Evolutionary conservation across 2,888 invertebrate genomes (phyloP).

Genomic region (Aromia moschata): DNA sequence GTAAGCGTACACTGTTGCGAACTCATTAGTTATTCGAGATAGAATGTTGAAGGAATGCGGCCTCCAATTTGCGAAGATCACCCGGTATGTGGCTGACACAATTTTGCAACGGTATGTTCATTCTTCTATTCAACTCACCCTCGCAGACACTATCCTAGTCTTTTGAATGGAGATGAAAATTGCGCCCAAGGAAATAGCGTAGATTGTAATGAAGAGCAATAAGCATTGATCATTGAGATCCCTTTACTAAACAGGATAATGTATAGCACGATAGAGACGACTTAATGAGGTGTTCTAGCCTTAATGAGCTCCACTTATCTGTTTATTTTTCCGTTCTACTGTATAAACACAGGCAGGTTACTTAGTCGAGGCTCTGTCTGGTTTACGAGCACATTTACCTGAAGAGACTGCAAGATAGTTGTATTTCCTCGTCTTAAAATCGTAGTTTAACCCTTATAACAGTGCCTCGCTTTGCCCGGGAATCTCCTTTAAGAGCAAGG

Average conservation of each 20-base stretch:
- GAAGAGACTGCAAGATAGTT: neutral
- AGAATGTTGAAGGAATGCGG: neutral
- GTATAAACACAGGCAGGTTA: neutral
- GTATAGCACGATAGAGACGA: constrained; percentile 27
- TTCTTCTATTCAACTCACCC: constrained; percentile 17
- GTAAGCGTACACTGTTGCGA: neutral
- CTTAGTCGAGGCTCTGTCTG: neutral
- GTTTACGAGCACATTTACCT: neutral
- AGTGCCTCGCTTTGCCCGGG: no score
- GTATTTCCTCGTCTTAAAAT: neutral
- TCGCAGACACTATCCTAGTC: constrained; percentile 33
- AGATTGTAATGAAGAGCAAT: constrained; percentile 29
- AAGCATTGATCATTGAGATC: constrained; percentile 26
- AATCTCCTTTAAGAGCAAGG: no score
- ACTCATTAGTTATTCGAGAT: neutral
- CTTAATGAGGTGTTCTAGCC: constrained; percentile 44
- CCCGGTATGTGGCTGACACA: constrained; percentile 12
- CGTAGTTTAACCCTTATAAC: neutral
- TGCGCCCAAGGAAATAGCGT: constrained; percentile 18
- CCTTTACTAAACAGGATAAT: constrained; percentile 28
- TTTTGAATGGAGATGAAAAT: constrained; percentile 43
- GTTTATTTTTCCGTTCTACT: constrained; percentile 13
- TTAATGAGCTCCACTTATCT: constrained; percentile 25
- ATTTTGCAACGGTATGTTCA: constrained; percentile 23
- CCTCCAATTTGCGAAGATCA: neutral